Conservation (phyloP, 2,113 vertebrate genomes). For the Albula goreensis region DNA sequence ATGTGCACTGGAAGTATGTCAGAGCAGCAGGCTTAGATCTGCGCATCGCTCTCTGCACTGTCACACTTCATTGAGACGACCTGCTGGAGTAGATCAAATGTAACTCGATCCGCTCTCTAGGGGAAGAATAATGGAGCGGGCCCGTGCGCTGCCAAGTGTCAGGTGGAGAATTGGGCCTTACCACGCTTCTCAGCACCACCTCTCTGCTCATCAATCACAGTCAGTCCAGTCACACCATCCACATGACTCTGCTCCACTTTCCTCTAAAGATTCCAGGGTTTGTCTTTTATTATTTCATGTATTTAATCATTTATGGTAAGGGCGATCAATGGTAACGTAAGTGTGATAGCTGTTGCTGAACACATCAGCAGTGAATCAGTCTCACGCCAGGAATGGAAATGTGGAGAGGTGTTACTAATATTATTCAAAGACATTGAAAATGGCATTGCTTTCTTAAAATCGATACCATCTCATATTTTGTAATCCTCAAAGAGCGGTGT, state of each 20-base stretch:
- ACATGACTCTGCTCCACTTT: not conserved
- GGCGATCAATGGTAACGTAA: not conserved
- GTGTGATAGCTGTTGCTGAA: not conserved
- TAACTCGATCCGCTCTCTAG: not conserved
- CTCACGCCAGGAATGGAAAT: not conserved
- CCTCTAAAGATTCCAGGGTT: not conserved
- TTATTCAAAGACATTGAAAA: too few relatives aligned
- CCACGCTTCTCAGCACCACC: not conserved
- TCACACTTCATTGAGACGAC: slow-evolving; percentile 9
- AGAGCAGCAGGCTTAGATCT: not conserved
- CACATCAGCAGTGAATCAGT: not conserved
- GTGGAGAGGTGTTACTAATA: too few relatives aligned
- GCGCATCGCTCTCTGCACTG: not conserved
- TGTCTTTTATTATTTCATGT: not conserved
- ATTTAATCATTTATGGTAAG: not conserved
- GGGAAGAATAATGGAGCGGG: not conserved
- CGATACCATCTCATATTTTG: too few relatives aligned
- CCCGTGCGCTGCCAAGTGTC: not conserved
- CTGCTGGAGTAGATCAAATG: slow-evolving; percentile 4
- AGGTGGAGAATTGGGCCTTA: not conserved
- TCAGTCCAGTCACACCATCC: not conserved
- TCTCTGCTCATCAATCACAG: not conserved
- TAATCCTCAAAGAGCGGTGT: too few relatives aligned
- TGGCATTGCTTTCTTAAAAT: too few relatives aligned
- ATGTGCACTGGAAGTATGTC: not conserved